Base-by-base conservation (phyloP, 2,797 vertebrate genomes). In the Ptychobarbus kaznakovi region DNA sequence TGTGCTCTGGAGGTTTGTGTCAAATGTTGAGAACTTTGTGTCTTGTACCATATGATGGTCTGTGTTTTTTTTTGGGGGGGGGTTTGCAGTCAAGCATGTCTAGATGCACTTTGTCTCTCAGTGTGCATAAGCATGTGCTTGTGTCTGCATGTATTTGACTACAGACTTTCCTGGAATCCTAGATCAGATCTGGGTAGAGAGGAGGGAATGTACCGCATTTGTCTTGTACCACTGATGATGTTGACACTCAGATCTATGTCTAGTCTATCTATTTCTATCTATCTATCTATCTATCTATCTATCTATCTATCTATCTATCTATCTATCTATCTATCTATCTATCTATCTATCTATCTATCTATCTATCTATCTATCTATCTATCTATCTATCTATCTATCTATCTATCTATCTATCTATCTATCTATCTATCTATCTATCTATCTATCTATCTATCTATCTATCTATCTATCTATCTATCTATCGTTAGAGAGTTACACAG, bases 121-220 rank as follows among this genome's bases (percentile, higher is more conserved):
- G 51, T 69, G 32, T 35, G 22, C 25, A 25, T 12, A 73, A 78
- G 40, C 53, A 6, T 74, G 56, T 80, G 80, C n/a, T 78, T 68
- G 75, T 69, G 66, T 85, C 63, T 66, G 76, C 75, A 69, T 76
- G 44, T 72, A 44, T 66, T 76, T 70, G 25, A 3, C 32, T 38
- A 44, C 18, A n/a, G 77, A 69, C 42, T 72, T 80, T 68, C 77
- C 80, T 74, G 63, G 77, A 83, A 69, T 79, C 35, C 16, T 70
- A 8, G 49, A 69, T 78, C 32, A 22, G 65, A 61, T 40, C 38
- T 78, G 7, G 46, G 56, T 13, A 58, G 44, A 83, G 70, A 65
- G 58, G 25, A 61, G 73, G 15, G 18, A 70, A 61, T 61, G 63
- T 49, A 78, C 13, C 0, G 53, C 53, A 28, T 85, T n/a, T n/a